These are phyloP conservation scores for Epirrita christyi DNA, from an alignment of 2,888 invertebrate genomes.

Conservation along the genomic window DNA sequence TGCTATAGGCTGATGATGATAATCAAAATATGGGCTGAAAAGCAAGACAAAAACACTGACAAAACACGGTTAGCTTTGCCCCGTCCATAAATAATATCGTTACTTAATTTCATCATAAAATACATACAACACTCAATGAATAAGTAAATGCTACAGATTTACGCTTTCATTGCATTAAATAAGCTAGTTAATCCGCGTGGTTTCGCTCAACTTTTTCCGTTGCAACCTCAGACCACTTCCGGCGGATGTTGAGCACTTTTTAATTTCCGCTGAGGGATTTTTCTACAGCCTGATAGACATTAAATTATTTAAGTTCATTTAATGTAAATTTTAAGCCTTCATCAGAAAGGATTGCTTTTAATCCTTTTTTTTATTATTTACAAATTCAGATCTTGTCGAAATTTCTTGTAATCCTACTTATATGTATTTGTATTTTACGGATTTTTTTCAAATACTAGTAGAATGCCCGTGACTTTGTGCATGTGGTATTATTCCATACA, in stretches of 20 bases:
- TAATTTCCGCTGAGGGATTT: slow-evolving; percentile 82
- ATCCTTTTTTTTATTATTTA: slow-evolving; percentile 44
- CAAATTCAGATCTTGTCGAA: slow-evolving; percentile 28
- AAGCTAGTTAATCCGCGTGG: slow-evolving; percentile 62
- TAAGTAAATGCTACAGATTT: background rate
- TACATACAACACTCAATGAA: too few relatives aligned
- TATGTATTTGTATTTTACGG: background rate
- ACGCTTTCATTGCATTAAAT: slow-evolving; percentile 35
- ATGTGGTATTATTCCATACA: too few relatives aligned
- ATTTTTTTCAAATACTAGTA: too few relatives aligned
- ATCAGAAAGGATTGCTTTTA: slow-evolving; percentile 52
- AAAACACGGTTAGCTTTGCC: too few relatives aligned
- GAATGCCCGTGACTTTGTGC: too few relatives aligned
- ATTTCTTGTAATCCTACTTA: background rate
- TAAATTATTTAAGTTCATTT: slow-evolving; percentile 83
- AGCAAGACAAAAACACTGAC: too few relatives aligned
- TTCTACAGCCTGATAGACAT: slow-evolving; percentile 73
- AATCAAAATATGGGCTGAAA: too few relatives aligned
- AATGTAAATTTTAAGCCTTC: slow-evolving; percentile 71
- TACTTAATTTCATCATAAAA: too few relatives aligned
- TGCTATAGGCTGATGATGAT: too few relatives aligned
- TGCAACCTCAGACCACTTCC: slow-evolving; percentile 69
- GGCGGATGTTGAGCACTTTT: slow-evolving; percentile 76
- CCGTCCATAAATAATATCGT: too few relatives aligned
- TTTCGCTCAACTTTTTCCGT: slow-evolving; percentile 67